phyloP scores from a whole-genome alignment of 2,888 invertebrate species.

The Molorchus minor region DNA sequence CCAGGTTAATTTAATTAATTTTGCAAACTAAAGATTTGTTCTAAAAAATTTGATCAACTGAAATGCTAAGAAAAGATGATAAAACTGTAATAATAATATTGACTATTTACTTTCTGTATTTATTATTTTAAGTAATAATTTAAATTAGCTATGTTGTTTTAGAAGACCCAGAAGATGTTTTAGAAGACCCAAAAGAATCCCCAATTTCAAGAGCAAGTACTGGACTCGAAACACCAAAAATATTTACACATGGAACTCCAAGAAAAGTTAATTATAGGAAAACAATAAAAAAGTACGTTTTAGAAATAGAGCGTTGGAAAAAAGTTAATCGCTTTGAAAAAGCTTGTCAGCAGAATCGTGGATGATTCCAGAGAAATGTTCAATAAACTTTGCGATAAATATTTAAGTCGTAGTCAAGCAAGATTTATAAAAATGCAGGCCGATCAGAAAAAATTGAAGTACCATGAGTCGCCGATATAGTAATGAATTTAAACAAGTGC shows the following conservation, averaged over 20 bases:
- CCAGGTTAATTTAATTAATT: too few species aligned
- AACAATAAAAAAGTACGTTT: background rate
- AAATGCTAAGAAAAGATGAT: too few species aligned
- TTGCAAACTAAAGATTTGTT: too few species aligned
- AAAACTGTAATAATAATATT: too few species aligned
- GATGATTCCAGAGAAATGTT: background rate
- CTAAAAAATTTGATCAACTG: too few species aligned
- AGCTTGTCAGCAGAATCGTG: too few species aligned
- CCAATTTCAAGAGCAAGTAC: background rate
- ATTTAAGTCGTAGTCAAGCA: background rate
- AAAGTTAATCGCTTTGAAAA: too few species aligned
- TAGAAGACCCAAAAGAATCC: too few species aligned
- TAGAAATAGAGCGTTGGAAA: background rate
- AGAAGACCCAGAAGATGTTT: too few species aligned
- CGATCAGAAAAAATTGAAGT: background rate
- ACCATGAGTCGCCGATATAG: background rate
- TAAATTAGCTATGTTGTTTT: too few species aligned
- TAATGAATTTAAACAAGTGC: background rate
- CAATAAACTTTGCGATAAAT: conserved; percentile 1
- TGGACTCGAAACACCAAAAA: background rate
- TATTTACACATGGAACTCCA: background rate
- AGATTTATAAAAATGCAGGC: background rate
- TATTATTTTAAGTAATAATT: too few species aligned
- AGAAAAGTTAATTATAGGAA: background rate
- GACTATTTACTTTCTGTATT: too few species aligned